Percentiles rank a stretch among this genome's conserved stretches.
phyloP scores from a whole-genome alignment of 1,140 invertebrate genomes.

The Drosophila albomicans region DNA sequence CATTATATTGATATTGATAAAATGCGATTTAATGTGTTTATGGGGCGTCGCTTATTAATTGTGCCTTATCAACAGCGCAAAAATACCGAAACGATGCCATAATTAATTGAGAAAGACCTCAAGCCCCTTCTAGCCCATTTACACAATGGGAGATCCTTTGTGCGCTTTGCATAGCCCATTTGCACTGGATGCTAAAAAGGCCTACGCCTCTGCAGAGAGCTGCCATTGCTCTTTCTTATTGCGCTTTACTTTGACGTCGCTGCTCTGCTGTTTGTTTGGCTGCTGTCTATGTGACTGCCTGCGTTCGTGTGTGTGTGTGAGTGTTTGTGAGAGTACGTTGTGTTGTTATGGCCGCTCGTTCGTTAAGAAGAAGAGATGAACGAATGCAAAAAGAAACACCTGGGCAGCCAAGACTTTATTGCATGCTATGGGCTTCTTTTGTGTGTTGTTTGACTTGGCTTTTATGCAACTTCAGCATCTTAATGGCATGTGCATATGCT shows the following conservation, averaged over 20 bases:
- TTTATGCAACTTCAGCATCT: constrained; percentile 70
- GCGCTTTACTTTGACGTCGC: constrained; percentile 42
- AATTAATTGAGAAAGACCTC: not conserved
- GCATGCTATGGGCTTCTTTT: constrained; percentile 53
- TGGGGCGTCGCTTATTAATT: constrained; percentile 45
- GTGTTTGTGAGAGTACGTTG: constrained; percentile 27
- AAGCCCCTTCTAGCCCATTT: constrained; percentile 7
- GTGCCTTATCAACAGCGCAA: constrained; percentile 47
- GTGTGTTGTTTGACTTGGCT: constrained; percentile 45
- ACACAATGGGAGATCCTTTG: not conserved
- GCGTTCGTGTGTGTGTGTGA: constrained; percentile 29
- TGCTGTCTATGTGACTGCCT: constrained; percentile 21
- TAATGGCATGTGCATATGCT: constrained; percentile 46
- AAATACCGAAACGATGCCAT: not conserved
- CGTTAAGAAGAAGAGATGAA: constrained; percentile 25
- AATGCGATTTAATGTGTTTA: constrained; percentile 50
- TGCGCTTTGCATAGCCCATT: not conserved
- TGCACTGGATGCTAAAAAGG: not conserved
- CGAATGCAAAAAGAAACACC: constrained; percentile 23
- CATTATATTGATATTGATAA: constrained; percentile 67
- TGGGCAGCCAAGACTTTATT: constrained; percentile 41
- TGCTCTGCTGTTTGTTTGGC: constrained; percentile 17
- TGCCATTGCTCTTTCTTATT: constrained; percentile 61
- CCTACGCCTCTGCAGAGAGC: constrained; percentile 51
- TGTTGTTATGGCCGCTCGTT: constrained; percentile 51